Evolutionary conservation across 2,113 vertebrate species (phyloP).

Genomic region (Corynorhinus townsendii): DNA sequence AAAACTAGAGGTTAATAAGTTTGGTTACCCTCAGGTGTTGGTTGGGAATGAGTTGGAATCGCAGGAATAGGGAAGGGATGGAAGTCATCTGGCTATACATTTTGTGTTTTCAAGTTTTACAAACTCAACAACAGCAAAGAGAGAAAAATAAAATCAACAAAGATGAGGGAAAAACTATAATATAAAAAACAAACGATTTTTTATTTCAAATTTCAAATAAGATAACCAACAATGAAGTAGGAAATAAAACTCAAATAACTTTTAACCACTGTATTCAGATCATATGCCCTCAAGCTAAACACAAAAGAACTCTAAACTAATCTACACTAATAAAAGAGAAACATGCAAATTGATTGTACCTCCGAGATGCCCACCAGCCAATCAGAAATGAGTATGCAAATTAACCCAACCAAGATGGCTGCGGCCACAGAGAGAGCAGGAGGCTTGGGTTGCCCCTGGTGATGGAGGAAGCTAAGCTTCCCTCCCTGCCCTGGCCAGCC

Average conservation of each 20-base stretch:
- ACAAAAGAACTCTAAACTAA: neutral
- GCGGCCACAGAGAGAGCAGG: too few species aligned
- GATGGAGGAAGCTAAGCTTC: too few species aligned
- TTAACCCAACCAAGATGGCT: too few species aligned
- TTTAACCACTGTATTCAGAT: neutral
- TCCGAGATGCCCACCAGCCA: too few species aligned
- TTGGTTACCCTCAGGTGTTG: neutral
- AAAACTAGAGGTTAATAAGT: neutral
- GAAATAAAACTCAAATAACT: constrained; percentile 14
- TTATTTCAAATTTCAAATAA: constrained; percentile 40
- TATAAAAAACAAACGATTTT: neutral
- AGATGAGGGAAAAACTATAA: neutral
- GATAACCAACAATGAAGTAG: neutral
- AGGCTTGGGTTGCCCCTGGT: too few species aligned
- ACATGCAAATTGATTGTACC: too few species aligned
- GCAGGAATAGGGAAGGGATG: neutral
- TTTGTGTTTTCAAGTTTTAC: constrained; percentile 4
- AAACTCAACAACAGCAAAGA: neutral
- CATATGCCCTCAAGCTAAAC: neutral
- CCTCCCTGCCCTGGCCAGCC: too few species aligned
- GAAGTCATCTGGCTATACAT: neutral
- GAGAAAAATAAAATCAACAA: neutral
- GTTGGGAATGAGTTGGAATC: neutral
- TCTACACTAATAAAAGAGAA: too few species aligned
- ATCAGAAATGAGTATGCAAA: too few species aligned